phyloP scores from a whole-genome alignment of 2,113 vertebrate species.

The Castor canadensis region DNA sequence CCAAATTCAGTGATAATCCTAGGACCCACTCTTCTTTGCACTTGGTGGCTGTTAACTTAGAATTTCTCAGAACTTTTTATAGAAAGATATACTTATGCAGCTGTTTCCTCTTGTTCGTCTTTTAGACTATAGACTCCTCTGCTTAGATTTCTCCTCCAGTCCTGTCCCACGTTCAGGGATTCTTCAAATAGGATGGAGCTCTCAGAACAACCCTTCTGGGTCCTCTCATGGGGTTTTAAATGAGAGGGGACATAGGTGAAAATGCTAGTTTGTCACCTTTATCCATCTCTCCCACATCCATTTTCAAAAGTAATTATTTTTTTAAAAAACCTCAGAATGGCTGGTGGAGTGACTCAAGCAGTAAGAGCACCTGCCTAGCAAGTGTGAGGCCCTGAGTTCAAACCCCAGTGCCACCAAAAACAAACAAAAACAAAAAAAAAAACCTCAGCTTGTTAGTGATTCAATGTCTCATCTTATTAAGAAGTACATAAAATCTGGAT shows the following conservation, averaged over 20 bases:
- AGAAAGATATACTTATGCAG: background rate
- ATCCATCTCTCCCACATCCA: background rate
- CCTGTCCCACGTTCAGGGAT: background rate
- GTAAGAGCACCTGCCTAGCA: too few relatives aligned
- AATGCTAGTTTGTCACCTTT: background rate
- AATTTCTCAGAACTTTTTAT: background rate
- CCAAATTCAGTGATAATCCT: too few relatives aligned
- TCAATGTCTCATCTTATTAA: too few relatives aligned
- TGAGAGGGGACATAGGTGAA: background rate
- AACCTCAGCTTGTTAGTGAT: too few relatives aligned
- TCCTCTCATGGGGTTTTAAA: background rate
- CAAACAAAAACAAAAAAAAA: too few relatives aligned
- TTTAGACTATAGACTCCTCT: background rate
- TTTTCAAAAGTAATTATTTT: too few relatives aligned
- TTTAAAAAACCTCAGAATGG: too few relatives aligned
- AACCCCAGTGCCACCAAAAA: too few relatives aligned
- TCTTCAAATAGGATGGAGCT: background rate
- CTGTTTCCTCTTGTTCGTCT: background rate
- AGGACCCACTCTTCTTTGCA: background rate
- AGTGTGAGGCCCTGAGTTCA: too few relatives aligned
- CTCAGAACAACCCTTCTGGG: background rate
- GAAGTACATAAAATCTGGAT: too few relatives aligned
- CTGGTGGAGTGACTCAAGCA: too few relatives aligned
- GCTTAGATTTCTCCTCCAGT: background rate
- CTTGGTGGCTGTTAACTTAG: background rate